Percentiles rank a stretch among this genome's conserved stretches.
Evolutionary conservation across 1,140 invertebrate species (phyloP).

Genomic region (Trinorchestia longiramus): DNA sequence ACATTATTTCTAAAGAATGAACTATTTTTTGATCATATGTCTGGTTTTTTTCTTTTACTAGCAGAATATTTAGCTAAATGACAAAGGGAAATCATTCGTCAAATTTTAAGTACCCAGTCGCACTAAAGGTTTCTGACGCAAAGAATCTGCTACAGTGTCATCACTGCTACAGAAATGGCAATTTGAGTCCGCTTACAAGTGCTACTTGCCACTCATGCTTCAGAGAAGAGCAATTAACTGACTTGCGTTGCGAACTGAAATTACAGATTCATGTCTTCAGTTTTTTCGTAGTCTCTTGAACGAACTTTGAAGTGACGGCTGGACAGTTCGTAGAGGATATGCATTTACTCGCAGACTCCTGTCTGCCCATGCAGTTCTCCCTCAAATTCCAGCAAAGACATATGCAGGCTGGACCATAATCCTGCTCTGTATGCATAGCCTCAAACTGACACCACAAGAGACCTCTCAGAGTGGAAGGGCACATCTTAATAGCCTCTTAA

Average conservation of each 20-base stretch:
- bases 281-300: neutral
- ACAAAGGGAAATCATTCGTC: neutral
- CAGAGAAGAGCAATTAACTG: neutral
- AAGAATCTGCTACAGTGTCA: neutral
- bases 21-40: neutral
- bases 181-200: neutral
- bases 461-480: neutral
- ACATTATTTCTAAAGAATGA: neutral
- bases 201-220: neutral
- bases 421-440: slow-evolving; percentile 48
- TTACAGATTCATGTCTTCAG: neutral
- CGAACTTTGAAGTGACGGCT: neutral
- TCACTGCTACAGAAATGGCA: neutral
- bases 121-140: neutral
- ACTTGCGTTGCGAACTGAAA: neutral
- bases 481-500: neutral
- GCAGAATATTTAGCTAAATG: neutral
- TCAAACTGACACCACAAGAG: slow-evolving; percentile 18
- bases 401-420: neutral
- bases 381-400: neutral
- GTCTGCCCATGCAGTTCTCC: neutral
- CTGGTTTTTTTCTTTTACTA: neutral
- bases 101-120: neutral
- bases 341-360: neutral
- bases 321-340: neutral